Conservation (phyloP, 2,113 vertebrate species). For the Sula dactylatra region DNA sequence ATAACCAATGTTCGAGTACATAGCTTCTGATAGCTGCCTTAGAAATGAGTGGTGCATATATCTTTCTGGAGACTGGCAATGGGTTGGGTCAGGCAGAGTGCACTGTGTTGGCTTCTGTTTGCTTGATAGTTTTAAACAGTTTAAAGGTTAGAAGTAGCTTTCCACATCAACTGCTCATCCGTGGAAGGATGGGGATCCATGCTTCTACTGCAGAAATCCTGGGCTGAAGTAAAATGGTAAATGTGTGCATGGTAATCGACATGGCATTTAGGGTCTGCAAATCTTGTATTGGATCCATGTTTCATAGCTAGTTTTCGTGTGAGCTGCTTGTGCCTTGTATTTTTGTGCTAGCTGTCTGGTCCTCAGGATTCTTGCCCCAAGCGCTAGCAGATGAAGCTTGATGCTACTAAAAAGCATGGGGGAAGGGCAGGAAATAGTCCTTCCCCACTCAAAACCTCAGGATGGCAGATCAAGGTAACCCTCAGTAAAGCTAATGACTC, state of each 20-base stretch:
- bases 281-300: not conserved
- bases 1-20: accelerated
- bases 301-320: not conserved
- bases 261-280: not conserved
- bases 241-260: not conserved
- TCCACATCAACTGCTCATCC: accelerated
- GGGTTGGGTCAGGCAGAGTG: not conserved
- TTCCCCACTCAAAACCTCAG: not conserved
- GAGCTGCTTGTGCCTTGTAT: not conserved
- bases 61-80: not conserved
- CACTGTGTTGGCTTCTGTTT: not conserved
- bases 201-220: not conserved
- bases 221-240: not conserved
- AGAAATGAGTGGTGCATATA: not conserved
- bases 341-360: not conserved
- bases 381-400: not conserved
- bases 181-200: not conserved
- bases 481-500: not conserved
- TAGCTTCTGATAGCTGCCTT: not conserved
- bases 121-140: accelerated
- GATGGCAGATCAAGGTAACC: not conserved
- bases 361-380: not conserved
- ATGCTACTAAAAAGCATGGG: not conserved
- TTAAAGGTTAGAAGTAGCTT: not conserved
- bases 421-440: not conserved